phyloP scores from a whole-genome alignment of 2,113 vertebrate genomes.

The Gadus chalcogrammus region DNA sequence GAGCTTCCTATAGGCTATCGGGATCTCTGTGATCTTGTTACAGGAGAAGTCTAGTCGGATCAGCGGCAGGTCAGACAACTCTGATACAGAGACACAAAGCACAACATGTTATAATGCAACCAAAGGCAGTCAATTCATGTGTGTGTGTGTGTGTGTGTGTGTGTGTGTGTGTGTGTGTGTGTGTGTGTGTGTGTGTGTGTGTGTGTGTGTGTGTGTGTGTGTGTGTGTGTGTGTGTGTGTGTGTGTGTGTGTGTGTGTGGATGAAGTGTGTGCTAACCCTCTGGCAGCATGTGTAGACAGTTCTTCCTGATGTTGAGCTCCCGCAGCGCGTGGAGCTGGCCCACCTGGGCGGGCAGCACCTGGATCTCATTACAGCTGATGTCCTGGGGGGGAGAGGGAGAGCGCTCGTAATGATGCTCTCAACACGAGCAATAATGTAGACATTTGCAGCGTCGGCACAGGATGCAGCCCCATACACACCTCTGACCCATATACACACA shows the following conservation, averaged over 20 bases:
- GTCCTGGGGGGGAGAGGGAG: constrained; percentile 75
- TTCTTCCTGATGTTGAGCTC: constrained; percentile 98
- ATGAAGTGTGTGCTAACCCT: constrained; percentile 75
- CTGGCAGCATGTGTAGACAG: constrained; percentile 89
- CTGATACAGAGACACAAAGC: constrained; percentile 59
- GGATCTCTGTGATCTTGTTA: constrained; percentile 98
- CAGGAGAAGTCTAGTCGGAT: constrained; percentile 97
- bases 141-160: constrained; percentile 10
- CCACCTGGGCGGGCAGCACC: constrained; percentile 91
- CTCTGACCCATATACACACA: too few species aligned
- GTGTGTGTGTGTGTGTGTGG: too few species aligned
- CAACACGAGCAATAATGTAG: too few species aligned
- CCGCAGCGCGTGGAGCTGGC: constrained; percentile 88
- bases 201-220: constrained; percentile 9
- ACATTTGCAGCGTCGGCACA: too few species aligned
- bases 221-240: too few species aligned
- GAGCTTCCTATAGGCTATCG: constrained; percentile 87
- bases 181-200: too few species aligned
- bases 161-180: too few species aligned
- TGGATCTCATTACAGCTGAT: constrained; percentile 98
- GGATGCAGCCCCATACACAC: too few species aligned
- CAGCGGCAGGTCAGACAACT: constrained; percentile 89
- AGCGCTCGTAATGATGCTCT: too few species aligned
- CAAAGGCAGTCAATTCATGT: background rate
- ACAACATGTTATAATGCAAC: background rate